phyloP scores from a whole-genome alignment of 2,797 vertebrate species.

The Tinamus major region DNA sequence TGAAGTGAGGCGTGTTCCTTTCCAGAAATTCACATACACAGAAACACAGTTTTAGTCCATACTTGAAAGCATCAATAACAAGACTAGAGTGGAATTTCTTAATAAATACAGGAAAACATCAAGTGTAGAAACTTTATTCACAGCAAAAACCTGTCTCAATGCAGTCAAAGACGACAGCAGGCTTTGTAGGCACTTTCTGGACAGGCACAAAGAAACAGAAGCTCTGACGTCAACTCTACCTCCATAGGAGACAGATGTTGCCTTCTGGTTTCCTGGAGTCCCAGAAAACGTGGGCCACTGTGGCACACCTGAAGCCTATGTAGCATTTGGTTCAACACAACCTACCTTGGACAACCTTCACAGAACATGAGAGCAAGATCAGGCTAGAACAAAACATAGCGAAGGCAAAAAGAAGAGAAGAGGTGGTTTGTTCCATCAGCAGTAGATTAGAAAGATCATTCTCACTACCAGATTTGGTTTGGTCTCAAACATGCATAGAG shows the following conservation, averaged over 20 bases:
- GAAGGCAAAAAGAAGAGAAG: not conserved
- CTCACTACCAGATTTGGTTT: not conserved
- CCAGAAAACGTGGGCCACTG: rapidly evolving
- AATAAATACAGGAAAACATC: not conserved
- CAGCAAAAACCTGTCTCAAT: not conserved
- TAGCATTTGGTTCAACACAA: not conserved
- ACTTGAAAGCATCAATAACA: not conserved
- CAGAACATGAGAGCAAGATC: not conserved
- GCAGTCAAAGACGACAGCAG: no score
- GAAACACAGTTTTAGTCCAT: not conserved
- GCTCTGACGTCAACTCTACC: no score
- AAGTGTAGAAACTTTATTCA: not conserved
- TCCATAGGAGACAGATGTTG: not conserved
- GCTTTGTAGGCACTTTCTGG: no score
- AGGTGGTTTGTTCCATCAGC: not conserved
- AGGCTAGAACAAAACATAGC: not conserved
- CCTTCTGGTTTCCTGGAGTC: not conserved
- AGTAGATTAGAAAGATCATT: not conserved
- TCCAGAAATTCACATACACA: constrained; percentile 31
- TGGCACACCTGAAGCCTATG: rapidly evolving
- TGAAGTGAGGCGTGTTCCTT: not conserved
- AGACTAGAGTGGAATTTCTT: not conserved
- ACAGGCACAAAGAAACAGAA: no score
- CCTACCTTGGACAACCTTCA: rapidly evolving
- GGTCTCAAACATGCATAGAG: not conserved